These are phyloP conservation scores for Pteromalus puparum DNA, from an alignment of 1,140 invertebrate genomes.

Conservation along the genomic window DNA sequence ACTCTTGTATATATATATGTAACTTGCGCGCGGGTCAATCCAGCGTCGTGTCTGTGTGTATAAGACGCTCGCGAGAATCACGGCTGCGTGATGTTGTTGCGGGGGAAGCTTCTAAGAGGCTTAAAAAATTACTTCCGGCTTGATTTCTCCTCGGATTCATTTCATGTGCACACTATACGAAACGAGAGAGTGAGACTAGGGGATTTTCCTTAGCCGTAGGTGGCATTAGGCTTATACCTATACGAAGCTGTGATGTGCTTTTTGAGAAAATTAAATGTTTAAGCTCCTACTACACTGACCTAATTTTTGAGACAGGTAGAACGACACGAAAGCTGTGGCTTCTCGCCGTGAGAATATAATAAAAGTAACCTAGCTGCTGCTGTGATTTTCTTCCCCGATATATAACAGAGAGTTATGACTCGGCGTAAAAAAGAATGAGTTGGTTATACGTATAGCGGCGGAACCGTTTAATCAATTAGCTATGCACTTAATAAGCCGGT, in stretches of 20 bases:
- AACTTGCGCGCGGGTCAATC: neutral
- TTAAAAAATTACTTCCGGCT: constrained; percentile 44
- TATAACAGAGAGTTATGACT: neutral
- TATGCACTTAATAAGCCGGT: neutral
- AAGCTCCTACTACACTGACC: neutral
- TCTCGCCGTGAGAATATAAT: too few relatives aligned
- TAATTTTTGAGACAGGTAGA: too few relatives aligned
- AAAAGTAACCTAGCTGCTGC: too few relatives aligned
- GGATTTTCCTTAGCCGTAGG: neutral
- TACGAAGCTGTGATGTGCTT: neutral
- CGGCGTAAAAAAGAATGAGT: neutral
- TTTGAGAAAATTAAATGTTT: neutral
- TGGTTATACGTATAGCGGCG: neutral
- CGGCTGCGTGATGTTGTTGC: too few relatives aligned
- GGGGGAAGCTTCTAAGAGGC: neutral
- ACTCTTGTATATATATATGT: neutral
- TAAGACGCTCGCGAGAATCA: neutral
- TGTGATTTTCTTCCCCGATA: too few relatives aligned
- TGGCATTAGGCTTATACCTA: neutral
- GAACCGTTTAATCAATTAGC: constrained; percentile 6
- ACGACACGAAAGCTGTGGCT: too few relatives aligned
- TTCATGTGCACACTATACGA: too few relatives aligned
- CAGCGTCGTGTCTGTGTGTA: neutral
- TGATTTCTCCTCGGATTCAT: neutral
- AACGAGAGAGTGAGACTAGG: neutral